Conservation (phyloP, 2,113 vertebrate species). For the Nanger granti region DNA sequence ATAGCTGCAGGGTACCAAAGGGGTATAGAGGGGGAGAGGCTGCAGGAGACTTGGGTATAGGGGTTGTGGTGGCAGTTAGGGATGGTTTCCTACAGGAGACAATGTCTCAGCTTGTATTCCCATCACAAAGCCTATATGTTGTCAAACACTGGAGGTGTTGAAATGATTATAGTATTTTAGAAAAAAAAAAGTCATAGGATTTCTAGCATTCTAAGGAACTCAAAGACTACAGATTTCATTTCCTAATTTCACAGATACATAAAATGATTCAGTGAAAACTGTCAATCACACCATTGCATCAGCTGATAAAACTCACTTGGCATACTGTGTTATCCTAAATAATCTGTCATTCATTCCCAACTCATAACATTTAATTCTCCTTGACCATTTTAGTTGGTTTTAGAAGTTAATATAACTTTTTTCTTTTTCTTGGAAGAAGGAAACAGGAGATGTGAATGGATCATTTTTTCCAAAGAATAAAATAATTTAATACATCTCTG, state of each 20-base stretch:
- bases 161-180: not conserved
- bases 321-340: not conserved
- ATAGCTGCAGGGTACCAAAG: not conserved
- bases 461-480: not conserved
- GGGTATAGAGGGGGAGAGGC: not conserved
- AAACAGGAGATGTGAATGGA: not conserved
- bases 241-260: not conserved
- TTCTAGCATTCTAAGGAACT: not conserved
- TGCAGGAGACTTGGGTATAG: not conserved
- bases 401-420: not conserved
- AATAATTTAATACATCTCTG: not conserved
- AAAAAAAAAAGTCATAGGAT: not conserved
- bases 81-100: not conserved
- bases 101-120: not conserved
- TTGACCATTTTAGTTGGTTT: not conserved
- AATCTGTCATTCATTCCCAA: not conserved
- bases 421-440: not conserved
- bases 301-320: not conserved
- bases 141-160: not conserved
- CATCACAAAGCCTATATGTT: not conserved
- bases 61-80: not conserved
- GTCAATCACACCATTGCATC: not conserved
- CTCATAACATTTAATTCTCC: not conserved
- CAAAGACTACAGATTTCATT: not conserved
- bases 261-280: not conserved